A percentile compares a stretch with the other conserved stretches of the same genome.
Evolutionary conservation across 2,113 vertebrate species (phyloP).

Genomic region (Gadus chalcogrammus): DNA sequence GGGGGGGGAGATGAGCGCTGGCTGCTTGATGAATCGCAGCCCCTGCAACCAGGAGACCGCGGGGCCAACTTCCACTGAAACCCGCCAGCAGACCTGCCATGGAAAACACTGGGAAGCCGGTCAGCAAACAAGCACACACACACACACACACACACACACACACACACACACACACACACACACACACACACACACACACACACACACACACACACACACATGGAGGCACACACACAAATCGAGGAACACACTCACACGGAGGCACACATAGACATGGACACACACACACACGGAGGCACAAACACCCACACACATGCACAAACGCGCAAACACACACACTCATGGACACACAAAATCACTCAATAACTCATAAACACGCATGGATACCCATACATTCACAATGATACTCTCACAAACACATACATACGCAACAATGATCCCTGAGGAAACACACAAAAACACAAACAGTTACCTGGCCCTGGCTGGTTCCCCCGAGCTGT

Average conservation of each 20-base stretch:
- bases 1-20: constrained; percentile 24
- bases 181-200: background rate
- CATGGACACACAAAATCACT: background rate
- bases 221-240: background rate
- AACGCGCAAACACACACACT: background rate
- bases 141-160: constrained; percentile 6
- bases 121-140: background rate
- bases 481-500: constrained; percentile 13
- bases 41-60: constrained; percentile 26
- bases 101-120: constrained; percentile 34
- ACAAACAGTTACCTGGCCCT: constrained; percentile 7
- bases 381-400: background rate
- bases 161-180: constrained; percentile 5
- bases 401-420: too few species aligned
- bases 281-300: background rate
- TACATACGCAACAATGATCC: background rate
- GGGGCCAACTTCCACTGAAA: constrained; percentile 26
- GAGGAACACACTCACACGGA: background rate
- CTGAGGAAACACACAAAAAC: background rate
- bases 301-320: background rate
- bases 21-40: constrained; percentile 51
- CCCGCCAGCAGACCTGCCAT: constrained; percentile 16
- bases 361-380: background rate
- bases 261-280: background rate
- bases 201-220: background rate